Base-by-base conservation (phyloP, 2,888 invertebrate species). In the Trichopria drosophilae region DNA sequence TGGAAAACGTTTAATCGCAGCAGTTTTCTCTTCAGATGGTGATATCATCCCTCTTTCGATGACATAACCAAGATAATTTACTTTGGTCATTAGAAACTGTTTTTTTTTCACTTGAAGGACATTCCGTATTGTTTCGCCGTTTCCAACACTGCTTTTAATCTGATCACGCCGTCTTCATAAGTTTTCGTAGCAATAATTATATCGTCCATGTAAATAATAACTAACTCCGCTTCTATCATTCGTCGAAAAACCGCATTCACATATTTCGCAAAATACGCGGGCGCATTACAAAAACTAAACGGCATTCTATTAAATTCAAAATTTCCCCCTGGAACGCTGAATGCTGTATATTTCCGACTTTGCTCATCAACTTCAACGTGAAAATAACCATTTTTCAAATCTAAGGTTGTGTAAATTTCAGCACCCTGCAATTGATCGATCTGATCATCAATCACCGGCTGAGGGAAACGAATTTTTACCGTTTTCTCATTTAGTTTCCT, bases 391-490 rank as follows among this genome's bases (percentile, higher is more conserved):
- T 45, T 36, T 15, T 29, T 36, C 16, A n/a, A n/a, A n/a, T n/a
- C n/a, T n/a, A n/a, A n/a, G n/a, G n/a, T n/a, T n/a, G n/a, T n/a
- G n/a, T n/a, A n/a, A n/a, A n/a, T n/a, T n/a, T n/a, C n/a, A n/a
- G n/a, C n/a, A n/a, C n/a, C n/a, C n/a, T n/a, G n/a, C n/a, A n/a
- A n/a, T n/a, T n/a, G n/a, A n/a, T n/a, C n/a, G n/a, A n/a, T n/a
- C n/a, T n/a, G n/a, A n/a, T n/a, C n/a, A n/a, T n/a, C n/a, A n/a
- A n/a, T n/a, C n/a, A n/a, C n/a, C n/a, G n/a, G 56, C 32, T 57
- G 44, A 6, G 57, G 58, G 49, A 47, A 60, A 7, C 56, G 45
- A 23, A 56, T 53, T 52, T 61, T 61, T 5, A 36, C 10, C 2
- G 18, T 29, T 19, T 36, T 29, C 6, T n/a, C 12, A 28, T 45